These are phyloP conservation scores for Gymnocheta viridis DNA, from an alignment of 2,888 invertebrate species.

Conservation along the genomic window DNA sequence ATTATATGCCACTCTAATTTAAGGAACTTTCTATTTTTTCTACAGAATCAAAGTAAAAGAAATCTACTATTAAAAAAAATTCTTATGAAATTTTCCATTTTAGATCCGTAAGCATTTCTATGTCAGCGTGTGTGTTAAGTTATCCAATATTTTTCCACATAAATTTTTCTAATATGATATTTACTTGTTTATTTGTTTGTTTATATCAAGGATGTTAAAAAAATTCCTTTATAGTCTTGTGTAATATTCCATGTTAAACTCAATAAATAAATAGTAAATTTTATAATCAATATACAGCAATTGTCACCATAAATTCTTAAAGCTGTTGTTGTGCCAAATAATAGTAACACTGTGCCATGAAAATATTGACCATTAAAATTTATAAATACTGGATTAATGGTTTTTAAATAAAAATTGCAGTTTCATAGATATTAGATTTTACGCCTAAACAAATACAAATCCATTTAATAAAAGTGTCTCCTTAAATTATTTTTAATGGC, in stretches of 20 bases:
- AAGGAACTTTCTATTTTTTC: no score
- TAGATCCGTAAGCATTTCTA: no score
- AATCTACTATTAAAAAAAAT: no score
- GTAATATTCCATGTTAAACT: background rate
- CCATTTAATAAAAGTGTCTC: slow-evolving; percentile 67
- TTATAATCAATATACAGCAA: slow-evolving; percentile 25
- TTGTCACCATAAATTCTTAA: slow-evolving; percentile 51
- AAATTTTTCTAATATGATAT: no score
- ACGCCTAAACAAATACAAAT: slow-evolving; percentile 58
- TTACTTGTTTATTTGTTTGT: background rate
- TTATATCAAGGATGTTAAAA: background rate
- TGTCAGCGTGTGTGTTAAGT: no score
- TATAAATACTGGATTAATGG: slow-evolving; percentile 41
- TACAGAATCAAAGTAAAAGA: no score
- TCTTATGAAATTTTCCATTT: no score
- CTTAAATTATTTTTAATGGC: slow-evolving; percentile 66
- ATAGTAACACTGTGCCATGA: slow-evolving; percentile 2
- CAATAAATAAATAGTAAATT: slow-evolving; percentile 14
- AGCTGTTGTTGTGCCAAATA: slow-evolving; percentile 24
- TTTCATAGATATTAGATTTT: slow-evolving; percentile 43
- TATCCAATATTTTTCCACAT: no score
- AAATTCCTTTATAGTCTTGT: background rate
- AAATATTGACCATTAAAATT: slow-evolving; percentile 53
- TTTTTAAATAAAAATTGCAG: slow-evolving; percentile 47
- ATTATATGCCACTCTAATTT: no score